These are phyloP conservation scores for Azemiops feae DNA, from an alignment of 2,113 vertebrate species.

Conservation along the genomic window DNA sequence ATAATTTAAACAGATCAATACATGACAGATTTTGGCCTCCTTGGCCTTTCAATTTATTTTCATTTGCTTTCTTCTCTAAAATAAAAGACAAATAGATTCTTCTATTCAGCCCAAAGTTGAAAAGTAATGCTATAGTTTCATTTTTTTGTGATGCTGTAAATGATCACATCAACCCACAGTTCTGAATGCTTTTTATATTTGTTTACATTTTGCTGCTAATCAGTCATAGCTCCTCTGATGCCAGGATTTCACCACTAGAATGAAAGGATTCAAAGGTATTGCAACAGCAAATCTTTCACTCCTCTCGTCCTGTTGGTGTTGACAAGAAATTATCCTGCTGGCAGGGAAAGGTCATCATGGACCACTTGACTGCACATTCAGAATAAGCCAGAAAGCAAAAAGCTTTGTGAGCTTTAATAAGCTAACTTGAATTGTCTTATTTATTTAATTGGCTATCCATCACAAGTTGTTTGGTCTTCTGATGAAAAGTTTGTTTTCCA, in stretches of 20 bases:
- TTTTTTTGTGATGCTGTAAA: neutral
- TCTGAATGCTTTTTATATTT: slow-evolving; percentile 12
- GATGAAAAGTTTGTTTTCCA: neutral
- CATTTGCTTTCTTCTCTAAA: neutral
- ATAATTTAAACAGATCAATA: neutral
- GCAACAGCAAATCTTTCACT: neutral
- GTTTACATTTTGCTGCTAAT: neutral
- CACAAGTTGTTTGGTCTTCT: neutral
- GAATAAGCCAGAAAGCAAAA: neutral
- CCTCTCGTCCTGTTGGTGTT: neutral
- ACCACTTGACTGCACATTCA: neutral
- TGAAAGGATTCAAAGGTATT: neutral
- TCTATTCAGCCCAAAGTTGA: neutral
- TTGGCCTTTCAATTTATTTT: slow-evolving; percentile 12
- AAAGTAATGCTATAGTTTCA: neutral
- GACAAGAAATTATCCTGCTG: neutral
- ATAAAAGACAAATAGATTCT: neutral
- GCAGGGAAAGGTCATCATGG: neutral
- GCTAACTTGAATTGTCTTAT: slow-evolving; percentile 9
- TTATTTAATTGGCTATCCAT: slow-evolving; percentile 12
- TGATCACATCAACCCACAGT: neutral
- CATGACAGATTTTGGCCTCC: neutral
- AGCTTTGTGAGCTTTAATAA: neutral
- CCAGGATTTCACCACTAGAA: slow-evolving; percentile 12
- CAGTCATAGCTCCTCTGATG: neutral